phyloP scores from a whole-genome alignment of 2,113 vertebrate species.

The Rhinopomastus cyanomelas region DNA sequence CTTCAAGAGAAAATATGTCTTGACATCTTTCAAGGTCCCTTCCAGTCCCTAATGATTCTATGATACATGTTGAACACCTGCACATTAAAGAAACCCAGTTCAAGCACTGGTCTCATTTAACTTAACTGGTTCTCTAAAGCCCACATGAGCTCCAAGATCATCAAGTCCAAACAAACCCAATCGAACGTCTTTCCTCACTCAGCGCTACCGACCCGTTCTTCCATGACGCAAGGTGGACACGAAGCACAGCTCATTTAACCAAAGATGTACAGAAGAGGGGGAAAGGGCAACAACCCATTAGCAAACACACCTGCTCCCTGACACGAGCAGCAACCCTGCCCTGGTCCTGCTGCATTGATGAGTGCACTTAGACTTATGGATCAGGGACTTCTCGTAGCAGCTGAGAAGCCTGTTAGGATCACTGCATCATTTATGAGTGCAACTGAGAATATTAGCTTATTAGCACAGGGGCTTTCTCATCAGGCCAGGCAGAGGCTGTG shows the following conservation, averaged over 20 bases:
- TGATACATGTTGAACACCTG: background rate
- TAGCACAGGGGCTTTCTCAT: constrained; percentile 11
- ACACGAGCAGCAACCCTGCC: background rate
- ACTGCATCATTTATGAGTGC: constrained; percentile 61
- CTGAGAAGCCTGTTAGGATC: constrained; percentile 10
- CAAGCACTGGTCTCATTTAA: too few relatives aligned
- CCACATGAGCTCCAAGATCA: too few relatives aligned
- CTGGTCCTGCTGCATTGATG: background rate
- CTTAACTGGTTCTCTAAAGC: too few relatives aligned
- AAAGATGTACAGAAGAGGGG: background rate
- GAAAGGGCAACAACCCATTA: background rate
- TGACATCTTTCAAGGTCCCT: too few relatives aligned
- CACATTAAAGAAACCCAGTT: background rate
- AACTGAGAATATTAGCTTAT: constrained; percentile 60
- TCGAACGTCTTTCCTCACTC: fast-evolving
- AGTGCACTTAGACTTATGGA: constrained; percentile 3
- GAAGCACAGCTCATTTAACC: background rate
- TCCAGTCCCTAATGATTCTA: too few relatives aligned
- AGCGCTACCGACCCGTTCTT: background rate
- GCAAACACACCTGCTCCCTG: background rate
- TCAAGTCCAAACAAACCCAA: background rate
- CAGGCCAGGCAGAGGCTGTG: background rate
- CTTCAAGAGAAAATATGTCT: background rate
- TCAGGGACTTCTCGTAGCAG: background rate
- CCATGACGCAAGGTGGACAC: background rate